phyloP scores from a whole-genome alignment of 2,797 vertebrate genomes.

The Gymnoscopelus microlampas region DNA sequence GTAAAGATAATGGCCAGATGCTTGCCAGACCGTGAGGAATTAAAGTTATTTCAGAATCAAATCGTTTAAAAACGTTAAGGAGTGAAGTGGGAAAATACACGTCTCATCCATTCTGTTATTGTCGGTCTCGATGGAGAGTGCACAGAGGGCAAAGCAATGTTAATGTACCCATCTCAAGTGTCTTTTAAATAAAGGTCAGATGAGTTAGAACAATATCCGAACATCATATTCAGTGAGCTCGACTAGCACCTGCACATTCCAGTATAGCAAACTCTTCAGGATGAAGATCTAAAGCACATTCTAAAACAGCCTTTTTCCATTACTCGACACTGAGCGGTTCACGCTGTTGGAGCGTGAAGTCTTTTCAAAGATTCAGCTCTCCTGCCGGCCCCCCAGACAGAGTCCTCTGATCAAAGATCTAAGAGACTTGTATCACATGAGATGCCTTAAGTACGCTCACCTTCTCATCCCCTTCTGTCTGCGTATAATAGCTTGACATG shows the following conservation, averaged over 20 bases:
- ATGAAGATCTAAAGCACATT: slow-evolving; percentile 1
- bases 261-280: slow-evolving; percentile 23
- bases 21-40: slow-evolving; percentile 39
- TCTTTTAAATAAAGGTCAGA: slow-evolving; percentile 32
- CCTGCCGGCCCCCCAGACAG: not conserved
- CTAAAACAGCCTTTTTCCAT: not conserved
- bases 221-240: slow-evolving; percentile 30
- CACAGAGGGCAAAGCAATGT: slow-evolving; percentile 1
- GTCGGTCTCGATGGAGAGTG: slow-evolving; percentile 14
- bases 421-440: slow-evolving; percentile 29
- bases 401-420: slow-evolving; percentile 11
- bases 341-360: slow-evolving; percentile 20
- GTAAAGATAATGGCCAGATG: slow-evolving; percentile 56
- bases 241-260: slow-evolving; percentile 11
- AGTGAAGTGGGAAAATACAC: slow-evolving; percentile 25
- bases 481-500: slow-evolving; percentile 32
- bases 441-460: slow-evolving; percentile 23
- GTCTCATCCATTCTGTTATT: slow-evolving; percentile 52
- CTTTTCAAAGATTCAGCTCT: slow-evolving; percentile 9
- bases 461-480: slow-evolving; percentile 31
- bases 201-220: slow-evolving; percentile 6
- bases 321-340: slow-evolving; percentile 6
- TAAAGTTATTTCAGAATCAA: slow-evolving; percentile 49
- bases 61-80: slow-evolving; percentile 24
- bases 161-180: slow-evolving; percentile 15